Evolutionary conservation across 2,797 vertebrate species (phyloP).

Genomic region (Notamacropus eugenii): DNA sequence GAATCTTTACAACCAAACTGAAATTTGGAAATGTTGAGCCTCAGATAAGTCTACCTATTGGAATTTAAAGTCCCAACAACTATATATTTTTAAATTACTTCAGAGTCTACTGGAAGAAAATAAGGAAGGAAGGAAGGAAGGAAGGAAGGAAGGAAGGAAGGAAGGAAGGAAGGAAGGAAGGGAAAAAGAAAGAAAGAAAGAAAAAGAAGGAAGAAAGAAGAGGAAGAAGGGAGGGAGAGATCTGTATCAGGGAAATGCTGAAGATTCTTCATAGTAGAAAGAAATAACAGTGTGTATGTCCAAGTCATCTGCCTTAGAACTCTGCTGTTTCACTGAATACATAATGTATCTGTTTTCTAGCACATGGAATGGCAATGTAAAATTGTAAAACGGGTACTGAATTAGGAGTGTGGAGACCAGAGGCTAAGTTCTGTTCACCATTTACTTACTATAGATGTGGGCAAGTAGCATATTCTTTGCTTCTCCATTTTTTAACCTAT

Average conservation of each 20-base stretch:
- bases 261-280: slow-evolving; percentile 1
- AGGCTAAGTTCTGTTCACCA: background rate
- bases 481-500: background rate
- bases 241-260: background rate
- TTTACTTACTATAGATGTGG: background rate
- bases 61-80: background rate
- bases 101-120: background rate
- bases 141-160: background rate
- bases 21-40: background rate
- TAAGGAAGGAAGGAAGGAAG: too few species aligned
- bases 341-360: background rate
- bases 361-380: background rate
- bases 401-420: background rate
- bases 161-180: too few species aligned
- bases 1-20: background rate
- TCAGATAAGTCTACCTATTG: background rate
- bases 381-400: background rate
- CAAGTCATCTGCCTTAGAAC: background rate
- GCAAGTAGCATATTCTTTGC: background rate
- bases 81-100: background rate
- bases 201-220: background rate
- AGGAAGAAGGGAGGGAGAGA: background rate
- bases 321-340: background rate
- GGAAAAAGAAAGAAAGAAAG: background rate
- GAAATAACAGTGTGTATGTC: slow-evolving; percentile 1